Evolutionary conservation across 2,797 vertebrate genomes (phyloP), one percentile per base, ranked within the genome.

Genomic region (Gephyroberyx darwinii): DNA sequence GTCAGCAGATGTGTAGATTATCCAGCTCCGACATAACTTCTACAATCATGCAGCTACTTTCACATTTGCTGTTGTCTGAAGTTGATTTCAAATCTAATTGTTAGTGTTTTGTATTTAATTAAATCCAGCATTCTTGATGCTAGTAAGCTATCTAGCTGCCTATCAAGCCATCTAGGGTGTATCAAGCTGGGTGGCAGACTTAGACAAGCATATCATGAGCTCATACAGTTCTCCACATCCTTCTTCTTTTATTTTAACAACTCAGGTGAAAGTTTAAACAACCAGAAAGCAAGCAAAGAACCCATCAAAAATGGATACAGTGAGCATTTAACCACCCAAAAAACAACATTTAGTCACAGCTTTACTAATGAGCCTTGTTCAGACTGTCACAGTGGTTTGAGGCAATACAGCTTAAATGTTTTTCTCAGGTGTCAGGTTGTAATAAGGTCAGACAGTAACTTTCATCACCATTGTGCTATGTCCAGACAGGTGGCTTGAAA

Each of bases 401-500:
- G 14, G 37, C 50, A n/a, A 1, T 65, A 30, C 26, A 48, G 9
- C 43, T 14, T 53, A 55, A 63, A 75, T 69, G 35, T 62, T 69
- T 26, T 76, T 39, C 39, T 71, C 20, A 22, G 37, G 83, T 87
- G 70, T 82, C 71, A 37, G 12, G 65, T 81, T 77, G 73, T 83
- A 82, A 81, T 80, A 69, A 81, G 77, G 54, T 20, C 58, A 43
- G 76, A 67, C 55, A 8, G 60, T 65, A 82, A 47, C 77, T 85
- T 80, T 62, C 66, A 85, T 70, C 80, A 61, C 65, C 70, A 26
- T 73, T 53, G 35, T 54, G 72, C 68, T 81, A 82, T 48, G 78
- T 77, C 56, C 58, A 75, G 71, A 75, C 79, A 77, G 57, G 53
- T 79, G 76, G 73, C 51, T 63, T 69, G 59, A 74, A 45, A 60